These are phyloP conservation scores for Eilema griseolum DNA, from an alignment of 2,888 invertebrate genomes.

Conservation along the genomic window DNA sequence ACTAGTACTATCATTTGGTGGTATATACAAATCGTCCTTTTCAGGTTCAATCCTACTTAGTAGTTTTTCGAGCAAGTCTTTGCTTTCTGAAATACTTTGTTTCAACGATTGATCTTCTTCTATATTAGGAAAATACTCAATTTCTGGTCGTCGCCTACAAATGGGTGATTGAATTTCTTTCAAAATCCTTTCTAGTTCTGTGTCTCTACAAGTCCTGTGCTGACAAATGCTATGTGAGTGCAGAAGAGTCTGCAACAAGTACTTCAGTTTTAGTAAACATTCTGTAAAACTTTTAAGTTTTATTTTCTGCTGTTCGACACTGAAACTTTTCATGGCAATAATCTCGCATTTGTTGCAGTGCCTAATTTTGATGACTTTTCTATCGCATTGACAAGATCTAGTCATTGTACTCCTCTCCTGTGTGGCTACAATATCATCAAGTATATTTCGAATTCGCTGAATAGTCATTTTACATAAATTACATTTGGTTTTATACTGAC, in stretches of 20 bases:
- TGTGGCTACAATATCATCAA: constrained; percentile 59
- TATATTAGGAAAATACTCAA: constrained; percentile 44
- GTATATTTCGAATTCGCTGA: constrained; percentile 53
- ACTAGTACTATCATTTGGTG: constrained; percentile 30
- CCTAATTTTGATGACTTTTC: constrained; percentile 40
- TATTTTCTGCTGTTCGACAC: constrained; percentile 41
- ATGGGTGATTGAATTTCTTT: constrained; percentile 48
- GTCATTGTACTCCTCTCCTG: constrained; percentile 50
- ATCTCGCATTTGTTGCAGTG: constrained; percentile 64
- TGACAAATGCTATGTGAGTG: constrained; percentile 48
- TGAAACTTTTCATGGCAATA: constrained; percentile 53
- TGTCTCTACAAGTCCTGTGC: constrained; percentile 44
- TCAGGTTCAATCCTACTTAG: constrained; percentile 43
- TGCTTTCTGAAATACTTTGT: constrained; percentile 45
- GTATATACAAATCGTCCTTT: constrained; percentile 15
- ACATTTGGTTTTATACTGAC: constrained; percentile 58
- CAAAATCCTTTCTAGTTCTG: constrained; percentile 49
- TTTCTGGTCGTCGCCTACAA: constrained; percentile 38
- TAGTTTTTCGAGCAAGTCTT: constrained; percentile 51
- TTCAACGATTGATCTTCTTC: constrained; percentile 28
- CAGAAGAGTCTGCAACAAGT: constrained; percentile 50
- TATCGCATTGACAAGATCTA: constrained; percentile 63
- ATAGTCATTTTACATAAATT: constrained; percentile 56
- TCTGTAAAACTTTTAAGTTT: constrained; percentile 45
- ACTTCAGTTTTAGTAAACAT: constrained; percentile 57